These are phyloP conservation scores for Phragmatobia fuliginosa DNA, from an alignment of 2,888 invertebrate species.

Conservation along the genomic window DNA sequence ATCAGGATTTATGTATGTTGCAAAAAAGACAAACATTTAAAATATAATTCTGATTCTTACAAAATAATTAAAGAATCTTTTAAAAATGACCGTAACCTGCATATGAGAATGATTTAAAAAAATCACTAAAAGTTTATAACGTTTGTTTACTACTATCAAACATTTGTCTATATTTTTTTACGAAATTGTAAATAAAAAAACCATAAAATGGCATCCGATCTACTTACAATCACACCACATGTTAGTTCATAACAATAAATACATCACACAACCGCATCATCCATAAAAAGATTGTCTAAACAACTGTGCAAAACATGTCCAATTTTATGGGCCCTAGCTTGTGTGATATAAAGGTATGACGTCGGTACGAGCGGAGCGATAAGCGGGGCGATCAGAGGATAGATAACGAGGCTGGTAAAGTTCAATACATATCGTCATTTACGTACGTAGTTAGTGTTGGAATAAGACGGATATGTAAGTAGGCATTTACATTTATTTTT, in stretches of 20 bases:
- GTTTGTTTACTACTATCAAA: not conserved
- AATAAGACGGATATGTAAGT: not conserved
- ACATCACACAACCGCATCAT: conserved; percentile 36
- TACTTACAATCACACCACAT: conserved; percentile 23
- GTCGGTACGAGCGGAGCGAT: conserved; percentile 4
- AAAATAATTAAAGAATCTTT: too few relatives aligned
- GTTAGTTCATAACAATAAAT: conserved; percentile 40
- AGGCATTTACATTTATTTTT: not conserved
- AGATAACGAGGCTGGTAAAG: not conserved
- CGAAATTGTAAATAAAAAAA: conserved; percentile 12
- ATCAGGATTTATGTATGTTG: too few relatives aligned
- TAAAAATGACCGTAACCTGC: not conserved
- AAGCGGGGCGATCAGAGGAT: not conserved
- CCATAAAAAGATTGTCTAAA: conserved; percentile 50
- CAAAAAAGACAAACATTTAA: too few relatives aligned
- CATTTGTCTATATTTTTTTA: not conserved
- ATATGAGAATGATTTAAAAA: not conserved
- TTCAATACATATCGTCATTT: not conserved
- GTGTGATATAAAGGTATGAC: not conserved
- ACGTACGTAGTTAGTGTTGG: not conserved
- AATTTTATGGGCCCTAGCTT: conserved; percentile 24
- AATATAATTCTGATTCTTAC: too few relatives aligned
- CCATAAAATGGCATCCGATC: conserved; percentile 16
- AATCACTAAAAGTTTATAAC: not conserved
- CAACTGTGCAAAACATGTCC: conserved; percentile 44